Evolutionary conservation across 2,888 invertebrate genomes (phyloP).

Genomic region (Tholera decimalis): DNA sequence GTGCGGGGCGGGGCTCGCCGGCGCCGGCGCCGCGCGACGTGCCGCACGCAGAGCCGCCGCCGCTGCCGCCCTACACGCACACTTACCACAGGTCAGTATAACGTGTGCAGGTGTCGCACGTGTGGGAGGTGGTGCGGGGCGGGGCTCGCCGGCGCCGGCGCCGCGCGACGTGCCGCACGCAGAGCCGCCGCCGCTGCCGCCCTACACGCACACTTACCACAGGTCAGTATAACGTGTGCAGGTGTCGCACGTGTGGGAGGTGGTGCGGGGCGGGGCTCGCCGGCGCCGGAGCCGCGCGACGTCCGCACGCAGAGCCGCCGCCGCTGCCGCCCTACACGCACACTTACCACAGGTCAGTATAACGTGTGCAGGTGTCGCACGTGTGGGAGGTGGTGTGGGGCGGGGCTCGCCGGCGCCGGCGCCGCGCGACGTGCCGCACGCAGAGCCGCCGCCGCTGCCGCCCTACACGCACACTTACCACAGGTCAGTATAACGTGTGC

Average conservation of each 20-base stretch:
- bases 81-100: conserved; percentile 31
- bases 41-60: conserved; percentile 63
- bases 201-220: conserved; percentile 55
- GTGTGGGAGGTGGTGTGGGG: too few species aligned
- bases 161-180: conserved; percentile 59
- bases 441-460: conserved; percentile 62
- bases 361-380: too few species aligned
- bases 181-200: conserved; percentile 62
- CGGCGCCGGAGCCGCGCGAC: conserved; percentile 54
- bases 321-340: conserved; percentile 63
- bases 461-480: conserved; percentile 57
- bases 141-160: too few species aligned
- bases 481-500: conserved; percentile 35
- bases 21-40: conserved; percentile 54
- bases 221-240: too few species aligned
- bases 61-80: conserved; percentile 62
- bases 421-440: conserved; percentile 57
- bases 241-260: too few species aligned
- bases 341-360: conserved; percentile 30
- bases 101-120: too few species aligned
- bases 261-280: too few species aligned
- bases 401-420: too few species aligned
- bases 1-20: too few species aligned
- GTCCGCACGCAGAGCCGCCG: conserved; percentile 63
- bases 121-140: too few species aligned